Evolutionary conservation across 2,888 invertebrate genomes (phyloP).

Genomic region (Gisinianus flammeolus): DNA sequence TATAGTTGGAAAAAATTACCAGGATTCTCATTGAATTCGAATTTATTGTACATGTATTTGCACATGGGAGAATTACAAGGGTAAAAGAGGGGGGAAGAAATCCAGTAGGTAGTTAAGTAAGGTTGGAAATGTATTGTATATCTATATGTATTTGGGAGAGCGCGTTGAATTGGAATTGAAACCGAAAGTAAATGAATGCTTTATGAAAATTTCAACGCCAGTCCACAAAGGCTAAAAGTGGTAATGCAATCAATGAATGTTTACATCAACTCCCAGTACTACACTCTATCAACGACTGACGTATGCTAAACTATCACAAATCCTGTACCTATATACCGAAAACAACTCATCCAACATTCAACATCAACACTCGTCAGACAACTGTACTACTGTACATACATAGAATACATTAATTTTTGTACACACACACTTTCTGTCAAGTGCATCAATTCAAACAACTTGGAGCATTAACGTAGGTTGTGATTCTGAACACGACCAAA

Average conservation of each 20-base stretch:
- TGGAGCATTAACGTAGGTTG: neutral
- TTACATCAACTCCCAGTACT: conserved; percentile 27
- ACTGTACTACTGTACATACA: neutral
- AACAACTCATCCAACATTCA: neutral
- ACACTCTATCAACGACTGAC: neutral
- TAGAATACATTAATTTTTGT: too few relatives aligned
- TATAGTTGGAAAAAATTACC: too few relatives aligned
- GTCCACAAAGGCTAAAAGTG: conserved; percentile 31
- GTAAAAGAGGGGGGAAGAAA: conserved; percentile 3
- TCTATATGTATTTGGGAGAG: neutral
- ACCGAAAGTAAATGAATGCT: conserved; percentile 22
- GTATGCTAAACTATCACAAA: too few relatives aligned
- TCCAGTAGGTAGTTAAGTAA: conserved; percentile 19
- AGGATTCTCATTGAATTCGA: neutral
- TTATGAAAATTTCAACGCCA: conserved; percentile 38
- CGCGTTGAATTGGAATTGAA: conserved; percentile 34
- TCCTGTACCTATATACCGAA: too few relatives aligned
- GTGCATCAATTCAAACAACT: neutral
- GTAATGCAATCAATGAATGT: conserved; percentile 39
- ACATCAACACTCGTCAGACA: neutral
- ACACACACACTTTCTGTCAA: conserved; percentile 5
- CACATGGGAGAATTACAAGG: too few relatives aligned
- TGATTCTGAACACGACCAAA: neutral
- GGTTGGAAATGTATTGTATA: conserved; percentile 3
- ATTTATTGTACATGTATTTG: neutral